Base-by-base conservation (phyloP, 2,888 invertebrate genomes). In the Oligia strigilis region DNA sequence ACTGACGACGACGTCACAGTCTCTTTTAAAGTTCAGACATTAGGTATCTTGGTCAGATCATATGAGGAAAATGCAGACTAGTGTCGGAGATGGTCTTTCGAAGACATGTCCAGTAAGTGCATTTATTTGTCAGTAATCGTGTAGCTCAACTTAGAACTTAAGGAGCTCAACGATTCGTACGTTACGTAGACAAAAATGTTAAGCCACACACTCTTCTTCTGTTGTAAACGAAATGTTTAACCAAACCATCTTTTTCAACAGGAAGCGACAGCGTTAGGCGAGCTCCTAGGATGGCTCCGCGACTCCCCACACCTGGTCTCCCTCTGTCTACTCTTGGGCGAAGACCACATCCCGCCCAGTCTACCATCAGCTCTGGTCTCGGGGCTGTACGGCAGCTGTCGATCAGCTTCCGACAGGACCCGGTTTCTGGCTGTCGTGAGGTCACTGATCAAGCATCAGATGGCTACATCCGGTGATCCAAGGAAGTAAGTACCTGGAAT, bases 231-330 rank as follows among this genome's bases (percentile, higher is more conserved):
- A 23, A 69, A 11, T 49, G 5, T 29, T 40, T 17, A 55, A 71
- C 17, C 40, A 58, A 52, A 52, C 2, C 67, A 29, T 52, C 5
- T 40, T 78, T 52, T 79, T 72, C 78, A 75, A 40, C 90, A 97
- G 97, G 97, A 97, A 87, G 97, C 95, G 23, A 90, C 93, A 83
- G 95, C 96, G 0, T 90, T 97, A 4, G 96, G 96, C 6, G 97
- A 97, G 84, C 93, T 97, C 1, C 91, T 97, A 80, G 97, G 96
- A 92, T 97, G 97, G 95, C 95, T 97, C 5, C 94, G 97, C 36
- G 96, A 96, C 58, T 96, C 96, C 0, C 97, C 97, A 0, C 96
- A 96, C 84, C 92, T 97, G 17, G 95, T 97, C n/a, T 93, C 97
- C 0, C 91, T 97, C 6, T 96, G 96, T 86, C 93, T 97, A 0